Evolutionary conservation across 2,888 invertebrate species (phyloP).

Genomic region (Cheilosia vulpina): DNA sequence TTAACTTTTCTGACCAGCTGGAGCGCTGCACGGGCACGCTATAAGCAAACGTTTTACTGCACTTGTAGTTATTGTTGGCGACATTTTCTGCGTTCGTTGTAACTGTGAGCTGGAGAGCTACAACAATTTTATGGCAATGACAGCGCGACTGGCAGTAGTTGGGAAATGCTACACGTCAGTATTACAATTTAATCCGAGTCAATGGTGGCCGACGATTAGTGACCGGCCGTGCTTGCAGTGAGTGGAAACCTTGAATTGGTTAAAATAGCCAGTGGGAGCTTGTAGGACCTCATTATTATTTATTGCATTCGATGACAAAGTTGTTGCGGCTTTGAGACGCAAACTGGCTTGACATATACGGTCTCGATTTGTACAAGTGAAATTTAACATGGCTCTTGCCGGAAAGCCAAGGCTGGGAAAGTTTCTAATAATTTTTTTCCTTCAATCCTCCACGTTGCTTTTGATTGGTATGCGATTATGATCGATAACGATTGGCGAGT

Average conservation of each 20-base stretch:
- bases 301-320: slow-evolving; percentile 68
- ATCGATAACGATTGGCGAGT: slow-evolving; percentile 13
- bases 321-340: slow-evolving; percentile 56
- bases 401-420: slow-evolving; percentile 63
- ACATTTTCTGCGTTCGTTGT: slow-evolving; percentile 57
- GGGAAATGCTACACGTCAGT: slow-evolving; percentile 49
- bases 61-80: slow-evolving; percentile 30
- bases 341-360: slow-evolving; percentile 48
- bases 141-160: slow-evolving; percentile 53
- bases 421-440: slow-evolving; percentile 18
- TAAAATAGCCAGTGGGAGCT: slow-evolving; percentile 42
- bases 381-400: slow-evolving; percentile 26
- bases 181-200: slow-evolving; percentile 71
- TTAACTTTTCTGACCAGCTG: slow-evolving; percentile 41
- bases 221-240: slow-evolving; percentile 41
- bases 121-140: slow-evolving; percentile 55
- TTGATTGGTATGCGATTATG: slow-evolving; percentile 11
- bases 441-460: too few relatives aligned
- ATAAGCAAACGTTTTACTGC: slow-evolving; percentile 3
- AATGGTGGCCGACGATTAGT: slow-evolving; percentile 57
- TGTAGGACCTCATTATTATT: slow-evolving; percentile 75
- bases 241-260: slow-evolving; percentile 69
- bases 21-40: background rate
- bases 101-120: slow-evolving; percentile 47
- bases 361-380: slow-evolving; percentile 37